These are phyloP conservation scores for Rhopalosiphum maidis DNA, from an alignment of 1,140 invertebrate genomes.

Conservation along the genomic window DNA sequence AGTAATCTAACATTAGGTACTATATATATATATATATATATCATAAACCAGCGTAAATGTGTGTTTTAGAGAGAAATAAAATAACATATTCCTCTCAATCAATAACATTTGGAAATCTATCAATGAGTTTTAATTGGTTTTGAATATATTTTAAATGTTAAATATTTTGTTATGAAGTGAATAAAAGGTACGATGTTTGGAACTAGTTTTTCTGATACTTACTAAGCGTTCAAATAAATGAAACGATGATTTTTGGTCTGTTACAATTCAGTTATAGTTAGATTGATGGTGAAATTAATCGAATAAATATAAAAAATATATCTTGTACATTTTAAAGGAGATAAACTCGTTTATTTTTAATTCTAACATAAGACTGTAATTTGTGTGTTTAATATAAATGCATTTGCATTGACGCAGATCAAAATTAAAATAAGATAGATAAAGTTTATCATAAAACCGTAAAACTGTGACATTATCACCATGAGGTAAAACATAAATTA, in stretches of 20 bases:
- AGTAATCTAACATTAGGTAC: neutral
- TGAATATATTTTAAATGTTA: neutral
- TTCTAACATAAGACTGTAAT: neutral
- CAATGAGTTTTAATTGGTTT: neutral
- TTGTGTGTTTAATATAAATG: neutral
- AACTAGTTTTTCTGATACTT: neutral
- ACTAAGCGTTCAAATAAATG: neutral
- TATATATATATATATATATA: neutral
- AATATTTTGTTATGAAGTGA: neutral
- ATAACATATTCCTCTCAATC: conserved; percentile 1
- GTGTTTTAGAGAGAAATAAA: neutral
- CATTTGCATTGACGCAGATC: neutral
- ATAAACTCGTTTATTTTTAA: conserved; percentile 20
- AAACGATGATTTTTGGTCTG: neutral
- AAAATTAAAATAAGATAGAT: conserved; percentile 20
- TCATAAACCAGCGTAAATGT: neutral
- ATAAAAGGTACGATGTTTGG: neutral
- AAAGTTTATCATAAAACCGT: conserved; percentile 31
- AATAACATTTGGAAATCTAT: neutral
- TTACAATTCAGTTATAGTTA: neutral
- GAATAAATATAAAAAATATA: neutral
- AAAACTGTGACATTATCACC: neutral
- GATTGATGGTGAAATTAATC: conserved; percentile 1
- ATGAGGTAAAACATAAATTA: neutral
- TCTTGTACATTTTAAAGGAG: neutral